Conservation (phyloP, 2,888 invertebrate species). For the Dryobota labecula region DNA sequence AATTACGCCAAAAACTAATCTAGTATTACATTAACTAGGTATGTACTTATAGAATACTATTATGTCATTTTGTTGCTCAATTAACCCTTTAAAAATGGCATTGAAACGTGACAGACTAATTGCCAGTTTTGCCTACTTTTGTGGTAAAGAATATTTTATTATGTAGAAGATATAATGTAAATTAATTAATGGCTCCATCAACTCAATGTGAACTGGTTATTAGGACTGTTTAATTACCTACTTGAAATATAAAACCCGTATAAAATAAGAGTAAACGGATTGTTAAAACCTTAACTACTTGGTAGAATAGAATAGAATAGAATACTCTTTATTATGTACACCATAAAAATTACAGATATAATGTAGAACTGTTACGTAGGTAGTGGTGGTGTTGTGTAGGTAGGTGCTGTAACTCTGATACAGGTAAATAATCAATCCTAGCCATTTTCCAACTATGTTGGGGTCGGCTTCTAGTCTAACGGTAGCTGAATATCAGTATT, state of each 20-base stretch:
- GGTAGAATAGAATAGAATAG: too few relatives aligned
- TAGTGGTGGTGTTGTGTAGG: too few relatives aligned
- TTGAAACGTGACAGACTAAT: slow-evolving; percentile 8
- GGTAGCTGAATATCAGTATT: neutral
- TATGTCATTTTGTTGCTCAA: slow-evolving; percentile 19
- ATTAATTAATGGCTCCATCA: neutral
- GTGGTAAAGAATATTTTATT: neutral
- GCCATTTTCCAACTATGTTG: neutral
- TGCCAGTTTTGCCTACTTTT: slow-evolving; percentile 7
- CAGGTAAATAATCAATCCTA: neutral
- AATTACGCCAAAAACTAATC: slow-evolving; percentile 16
- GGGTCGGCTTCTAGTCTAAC: neutral
- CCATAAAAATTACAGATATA: too few relatives aligned
- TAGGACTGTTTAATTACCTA: too few relatives aligned
- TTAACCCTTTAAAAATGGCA: slow-evolving; percentile 15
- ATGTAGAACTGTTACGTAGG: too few relatives aligned
- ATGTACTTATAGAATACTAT: neutral
- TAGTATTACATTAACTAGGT: neutral
- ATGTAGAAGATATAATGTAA: neutral
- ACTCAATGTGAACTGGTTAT: neutral
- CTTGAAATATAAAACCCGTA: too few relatives aligned
- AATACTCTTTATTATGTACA: too few relatives aligned
- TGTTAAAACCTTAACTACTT: neutral
- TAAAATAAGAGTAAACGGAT: neutral
- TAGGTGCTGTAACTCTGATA: neutral